Evolutionary conservation across 2,797 vertebrate species (phyloP), one percentile per base, ranked within the genome.

Genomic region (Capromys pilorides): DNA sequence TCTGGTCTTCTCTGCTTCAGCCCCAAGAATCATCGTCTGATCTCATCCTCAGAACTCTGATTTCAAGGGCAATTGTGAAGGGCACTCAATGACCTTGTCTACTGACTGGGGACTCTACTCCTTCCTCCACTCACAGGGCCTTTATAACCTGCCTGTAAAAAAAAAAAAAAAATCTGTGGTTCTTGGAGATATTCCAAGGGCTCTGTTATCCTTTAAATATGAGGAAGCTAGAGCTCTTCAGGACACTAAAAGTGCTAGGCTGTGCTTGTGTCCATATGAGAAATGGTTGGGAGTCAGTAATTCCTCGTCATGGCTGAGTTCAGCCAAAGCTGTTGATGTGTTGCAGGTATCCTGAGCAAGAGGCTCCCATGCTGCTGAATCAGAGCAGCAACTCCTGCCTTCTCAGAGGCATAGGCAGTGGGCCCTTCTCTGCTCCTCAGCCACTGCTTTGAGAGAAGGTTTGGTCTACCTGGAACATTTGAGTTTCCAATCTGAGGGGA

Each of bases 121-220:
- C 57, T 57, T 45, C 39, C 18, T 41, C 49, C 41, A 7, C 51
- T 85, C n/a, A 39, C 33, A 51, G 66, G 36, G 45, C 71, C 77
- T 87, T 62, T 59, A 10, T n/a, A 39, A 84, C 66, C 61, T 85
- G 82, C 66, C 86, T 92, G 64, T 81, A 64, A 79, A 75, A 61
- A 77, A 51, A 90, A 64, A 77, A 64, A 78, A 67, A 61, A 77
- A 51, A 85, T 81, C 78, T 93, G 88, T 90, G 78, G 41, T 85
- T 92, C 71, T 88, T 71, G 26, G 88, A 83, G 54, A n/a, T 66
- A 62, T 11, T 73, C 88, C 91, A 80, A 87, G 83, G 49, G 69
- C 51, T 88, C 61, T 51, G 41, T 92, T 85, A 83, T 36, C 88
- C 21, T 59, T 64, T 93, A 87, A 71, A 71, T 83, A 12, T 77